Percentiles rank a stretch among this genome's conserved stretches.
These are phyloP conservation scores for Idaea straminata DNA, from an alignment of 2,888 invertebrate species.

Conservation along the genomic window DNA sequence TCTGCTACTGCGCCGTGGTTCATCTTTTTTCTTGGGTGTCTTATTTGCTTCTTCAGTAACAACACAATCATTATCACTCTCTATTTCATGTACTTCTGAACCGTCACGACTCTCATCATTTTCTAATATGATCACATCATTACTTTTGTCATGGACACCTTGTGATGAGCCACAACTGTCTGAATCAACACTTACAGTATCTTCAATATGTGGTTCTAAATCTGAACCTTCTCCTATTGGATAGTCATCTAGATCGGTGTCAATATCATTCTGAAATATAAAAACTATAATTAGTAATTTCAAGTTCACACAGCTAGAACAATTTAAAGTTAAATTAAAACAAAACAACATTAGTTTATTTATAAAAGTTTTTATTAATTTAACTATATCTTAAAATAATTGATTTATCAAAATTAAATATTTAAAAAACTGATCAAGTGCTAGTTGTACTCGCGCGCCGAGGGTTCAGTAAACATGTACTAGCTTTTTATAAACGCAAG, in stretches of 20 bases:
- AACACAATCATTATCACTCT: slow-evolving; percentile 68
- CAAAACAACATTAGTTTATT: no score
- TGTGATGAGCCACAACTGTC: slow-evolving; percentile 53
- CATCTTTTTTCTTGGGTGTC: slow-evolving; percentile 12
- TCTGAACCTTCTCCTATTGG: slow-evolving; percentile 46
- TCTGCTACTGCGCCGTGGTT: slow-evolving; percentile 58
- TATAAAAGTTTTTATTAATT: no score
- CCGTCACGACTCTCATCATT: slow-evolving; percentile 42
- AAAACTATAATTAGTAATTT: neutral
- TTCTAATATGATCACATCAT: slow-evolving; percentile 48
- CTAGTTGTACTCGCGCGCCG: no score
- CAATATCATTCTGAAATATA: slow-evolving; percentile 37
- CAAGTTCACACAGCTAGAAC: neutral
- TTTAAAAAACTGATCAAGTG: no score
- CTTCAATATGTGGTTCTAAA: slow-evolving; percentile 44
- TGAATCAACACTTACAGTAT: slow-evolving; percentile 65
- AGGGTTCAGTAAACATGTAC: no score
- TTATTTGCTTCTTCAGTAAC: slow-evolving; percentile 46
- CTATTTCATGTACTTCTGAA: slow-evolving; percentile 64
- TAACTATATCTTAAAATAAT: no score
- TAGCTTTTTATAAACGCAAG: no score
- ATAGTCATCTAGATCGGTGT: slow-evolving; percentile 46
- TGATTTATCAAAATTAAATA: no score
- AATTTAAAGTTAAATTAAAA: neutral
- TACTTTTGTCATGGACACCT: slow-evolving; percentile 46